Percentiles rank a stretch among this genome's conserved stretches.
phyloP scores from a whole-genome alignment of 2,888 invertebrate genomes.

The Melanargia galathea region DNA sequence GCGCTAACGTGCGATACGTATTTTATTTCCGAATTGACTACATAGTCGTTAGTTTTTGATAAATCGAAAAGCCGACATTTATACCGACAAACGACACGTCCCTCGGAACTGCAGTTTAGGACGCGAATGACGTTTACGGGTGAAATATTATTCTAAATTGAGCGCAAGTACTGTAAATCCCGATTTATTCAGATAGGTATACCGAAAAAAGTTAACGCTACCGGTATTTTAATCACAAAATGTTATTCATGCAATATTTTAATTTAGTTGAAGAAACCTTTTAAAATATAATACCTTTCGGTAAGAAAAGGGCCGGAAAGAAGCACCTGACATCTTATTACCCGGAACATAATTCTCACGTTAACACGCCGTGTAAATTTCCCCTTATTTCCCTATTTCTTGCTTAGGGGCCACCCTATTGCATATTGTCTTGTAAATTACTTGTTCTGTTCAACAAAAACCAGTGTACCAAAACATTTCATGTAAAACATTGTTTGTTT shows the following conservation, averaged over 20 bases:
- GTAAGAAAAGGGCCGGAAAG: constrained; percentile 22
- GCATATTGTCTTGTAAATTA: constrained; percentile 25
- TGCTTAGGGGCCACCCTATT: constrained; percentile 14
- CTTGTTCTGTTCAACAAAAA: constrained; percentile 19
- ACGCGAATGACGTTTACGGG: constrained; percentile 17
- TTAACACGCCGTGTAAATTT: constrained; percentile 34
- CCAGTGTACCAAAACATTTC: constrained; percentile 13
- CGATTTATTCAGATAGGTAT: constrained; percentile 7
- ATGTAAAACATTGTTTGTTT: constrained; percentile 1
- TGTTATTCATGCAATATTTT: constrained; percentile 11
- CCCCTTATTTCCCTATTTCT: constrained; percentile 29
- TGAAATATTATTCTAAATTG: constrained; percentile 22
- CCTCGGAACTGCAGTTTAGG: constrained; percentile 26
- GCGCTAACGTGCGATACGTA: constrained; percentile 1
- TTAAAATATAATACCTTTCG: constrained; percentile 14
- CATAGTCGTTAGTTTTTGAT: constrained; percentile 18
- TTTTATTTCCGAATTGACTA: constrained; percentile 9
- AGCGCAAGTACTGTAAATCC: constrained; percentile 12
- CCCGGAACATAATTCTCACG: constrained; percentile 32
- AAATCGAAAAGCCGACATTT: constrained; percentile 23
- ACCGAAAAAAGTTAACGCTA: too few species aligned
- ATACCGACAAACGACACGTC: constrained; percentile 23
- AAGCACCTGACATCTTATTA: constrained; percentile 28
- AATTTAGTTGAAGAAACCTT: constrained; percentile 19
- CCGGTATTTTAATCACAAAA: constrained; percentile 8